Evolutionary conservation across 1,140 invertebrate genomes (phyloP), one percentile per base, ranked within the genome.

Genomic region (Pseudomyrmex sp.): DNA sequence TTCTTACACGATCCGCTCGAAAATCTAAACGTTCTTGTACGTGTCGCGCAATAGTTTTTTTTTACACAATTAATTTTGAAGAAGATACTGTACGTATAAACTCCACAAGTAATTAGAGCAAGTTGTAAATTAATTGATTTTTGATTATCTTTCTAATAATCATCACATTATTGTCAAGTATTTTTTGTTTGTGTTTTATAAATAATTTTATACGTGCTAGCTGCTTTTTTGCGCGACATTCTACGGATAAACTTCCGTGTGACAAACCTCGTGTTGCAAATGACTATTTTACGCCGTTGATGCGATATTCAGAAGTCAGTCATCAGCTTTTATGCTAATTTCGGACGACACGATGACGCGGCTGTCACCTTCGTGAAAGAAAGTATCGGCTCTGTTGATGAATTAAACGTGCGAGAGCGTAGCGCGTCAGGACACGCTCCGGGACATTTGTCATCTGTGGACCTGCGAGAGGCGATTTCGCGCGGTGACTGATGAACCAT

Each of bases 401-500:
- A 82, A 82, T 74, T 59, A 82, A 74, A 82, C 65, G 69, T 35
- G 35, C 48, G 79, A 50, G 48, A 62, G 69, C 79, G 76, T 82
- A 74, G 68, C 69, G 15, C 68, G 69, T 54, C 56, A 61, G 56
- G 69, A 63, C n/a, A 2, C 48, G 46, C 69, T 72, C 7, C 56
- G 46, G 66, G 69, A 82, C 56, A 73, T 82, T 82, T 75, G 69
- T 82, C 79, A 82, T 82, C 66, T 23, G 79, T 52, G 23, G 20
- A 13, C 35, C 50, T 18, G 13, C 35, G 62, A 68, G 62, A 68
- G 50, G 68, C 23, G 77, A 73, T 73, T 73, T 72, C 44, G 66
- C 77, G 8, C 20, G 18, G 48, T 82, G 77, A 82, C 69, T 73
- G 77, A 82, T 82, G 77, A 82, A 74, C 79, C 79, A 66, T 44